These are phyloP conservation scores for Acholoe squamosa DNA, from an alignment of 2,888 invertebrate genomes.

Conservation along the genomic window DNA sequence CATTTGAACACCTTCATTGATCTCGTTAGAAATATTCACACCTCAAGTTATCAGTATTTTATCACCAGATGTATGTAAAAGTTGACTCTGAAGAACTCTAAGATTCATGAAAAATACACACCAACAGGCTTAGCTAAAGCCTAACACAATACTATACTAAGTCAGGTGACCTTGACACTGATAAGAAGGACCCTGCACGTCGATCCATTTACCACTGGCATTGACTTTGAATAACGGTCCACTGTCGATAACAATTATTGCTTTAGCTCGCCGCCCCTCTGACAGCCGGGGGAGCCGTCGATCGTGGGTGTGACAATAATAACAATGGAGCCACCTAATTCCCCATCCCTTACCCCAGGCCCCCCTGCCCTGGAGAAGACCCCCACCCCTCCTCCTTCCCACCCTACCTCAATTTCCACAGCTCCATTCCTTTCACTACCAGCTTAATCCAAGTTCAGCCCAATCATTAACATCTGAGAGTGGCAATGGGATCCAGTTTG, in stretches of 20 bases:
- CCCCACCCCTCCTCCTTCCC: too few species aligned
- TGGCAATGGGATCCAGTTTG: too few species aligned
- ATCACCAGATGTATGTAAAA: not conserved
- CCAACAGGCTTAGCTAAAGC: not conserved
- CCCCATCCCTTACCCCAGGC: not conserved
- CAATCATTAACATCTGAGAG: too few species aligned
- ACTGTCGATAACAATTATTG: constrained; percentile 22
- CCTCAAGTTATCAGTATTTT: too few species aligned
- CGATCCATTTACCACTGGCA: not conserved
- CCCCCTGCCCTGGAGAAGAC: too few species aligned
- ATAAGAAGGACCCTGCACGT: not conserved
- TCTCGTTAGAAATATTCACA: too few species aligned
- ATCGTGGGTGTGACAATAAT: constrained; percentile 17
- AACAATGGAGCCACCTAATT: constrained; percentile 1
- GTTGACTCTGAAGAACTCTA: not conserved
- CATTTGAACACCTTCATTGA: too few species aligned
- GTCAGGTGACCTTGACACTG: not conserved
- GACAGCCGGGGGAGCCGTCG: not conserved
- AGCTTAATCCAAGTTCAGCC: too few species aligned
- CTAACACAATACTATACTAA: not conserved
- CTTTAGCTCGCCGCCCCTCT: not conserved
- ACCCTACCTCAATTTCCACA: too few species aligned
- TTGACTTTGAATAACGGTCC: not conserved
- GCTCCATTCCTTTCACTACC: too few species aligned
- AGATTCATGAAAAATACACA: not conserved